Percentiles rank a stretch among this genome's conserved stretches.
Evolutionary conservation across 2,888 invertebrate genomes (phyloP).

Genomic region (Nowickia ferox): DNA sequence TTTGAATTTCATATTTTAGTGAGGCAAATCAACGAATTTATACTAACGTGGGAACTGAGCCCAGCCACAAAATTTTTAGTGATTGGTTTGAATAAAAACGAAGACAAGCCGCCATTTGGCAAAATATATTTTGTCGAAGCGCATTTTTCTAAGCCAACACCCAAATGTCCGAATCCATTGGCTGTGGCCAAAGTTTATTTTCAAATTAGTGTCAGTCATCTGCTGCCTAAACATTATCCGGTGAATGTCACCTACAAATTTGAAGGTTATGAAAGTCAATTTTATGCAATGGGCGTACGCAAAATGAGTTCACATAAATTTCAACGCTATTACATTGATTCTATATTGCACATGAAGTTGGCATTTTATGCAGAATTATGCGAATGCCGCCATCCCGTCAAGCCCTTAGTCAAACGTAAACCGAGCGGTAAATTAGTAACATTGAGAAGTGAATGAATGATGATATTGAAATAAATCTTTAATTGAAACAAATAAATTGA

Average conservation of each 20-base stretch:
- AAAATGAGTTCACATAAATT: slow-evolving; percentile 73
- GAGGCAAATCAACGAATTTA: slow-evolving; percentile 76
- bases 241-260: slow-evolving; percentile 80
- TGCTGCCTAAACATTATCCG: slow-evolving; percentile 76
- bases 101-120: slow-evolving; percentile 74
- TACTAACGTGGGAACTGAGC: slow-evolving; percentile 77
- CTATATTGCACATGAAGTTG: slow-evolving; percentile 77
- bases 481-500: slow-evolving; percentile 60
- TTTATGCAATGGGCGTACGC: slow-evolving; percentile 75
- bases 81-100: slow-evolving; percentile 70
- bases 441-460: slow-evolving; percentile 5
- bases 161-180: slow-evolving; percentile 79
- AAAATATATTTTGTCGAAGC: slow-evolving; percentile 77
- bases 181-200: slow-evolving; percentile 81
- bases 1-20: slow-evolving; percentile 75
- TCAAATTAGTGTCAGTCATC: slow-evolving; percentile 75
- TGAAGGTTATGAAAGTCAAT: slow-evolving; percentile 78
- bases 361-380: slow-evolving; percentile 77
- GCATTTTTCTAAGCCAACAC: slow-evolving; percentile 79
- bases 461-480: slow-evolving; percentile 7
- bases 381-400: slow-evolving; percentile 74
- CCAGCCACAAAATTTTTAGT: slow-evolving; percentile 78
- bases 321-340: slow-evolving; percentile 78
- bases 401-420: neutral
- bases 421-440: neutral